phyloP scores from a whole-genome alignment of 2,797 vertebrate species.

The Tragelaphus oryx region DNA sequence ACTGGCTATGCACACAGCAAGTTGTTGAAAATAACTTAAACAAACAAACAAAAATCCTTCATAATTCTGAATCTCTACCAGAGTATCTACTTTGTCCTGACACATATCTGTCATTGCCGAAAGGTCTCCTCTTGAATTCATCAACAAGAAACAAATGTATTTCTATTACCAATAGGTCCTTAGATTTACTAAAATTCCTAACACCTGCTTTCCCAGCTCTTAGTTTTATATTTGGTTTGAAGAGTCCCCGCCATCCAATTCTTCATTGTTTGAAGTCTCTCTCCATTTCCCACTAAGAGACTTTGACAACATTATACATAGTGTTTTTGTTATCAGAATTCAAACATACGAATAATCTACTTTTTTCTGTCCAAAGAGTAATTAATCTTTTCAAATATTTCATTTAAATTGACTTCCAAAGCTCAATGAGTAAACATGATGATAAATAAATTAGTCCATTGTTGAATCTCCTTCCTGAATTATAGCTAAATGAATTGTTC shows the following conservation, averaged over 20 bases:
- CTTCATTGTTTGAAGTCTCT: not conserved
- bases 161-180: not conserved
- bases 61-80: not conserved
- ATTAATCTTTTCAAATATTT: conserved; percentile 44
- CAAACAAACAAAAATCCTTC: not conserved
- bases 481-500: not conserved
- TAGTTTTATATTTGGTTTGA: not conserved
- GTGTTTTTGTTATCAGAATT: conserved; percentile 3
- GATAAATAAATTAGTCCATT: not conserved
- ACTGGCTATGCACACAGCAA: not conserved
- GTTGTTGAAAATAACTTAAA: not conserved
- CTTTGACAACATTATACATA: not conserved
- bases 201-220: not conserved
- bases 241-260: not conserved
- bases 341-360: not conserved
- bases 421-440: not conserved
- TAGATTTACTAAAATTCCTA: conserved; percentile 2
- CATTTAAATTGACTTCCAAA: not conserved
- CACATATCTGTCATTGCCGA: not conserved
- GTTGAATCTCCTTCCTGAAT: not conserved
- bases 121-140: not conserved
- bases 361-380: not conserved
- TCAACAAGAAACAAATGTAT: conserved; percentile 26
- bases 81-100: not conserved
- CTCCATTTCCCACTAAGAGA: not conserved